Evolutionary conservation across 2,888 invertebrate genomes (phyloP).

Genomic region (Neoaliturus tenellus): DNA sequence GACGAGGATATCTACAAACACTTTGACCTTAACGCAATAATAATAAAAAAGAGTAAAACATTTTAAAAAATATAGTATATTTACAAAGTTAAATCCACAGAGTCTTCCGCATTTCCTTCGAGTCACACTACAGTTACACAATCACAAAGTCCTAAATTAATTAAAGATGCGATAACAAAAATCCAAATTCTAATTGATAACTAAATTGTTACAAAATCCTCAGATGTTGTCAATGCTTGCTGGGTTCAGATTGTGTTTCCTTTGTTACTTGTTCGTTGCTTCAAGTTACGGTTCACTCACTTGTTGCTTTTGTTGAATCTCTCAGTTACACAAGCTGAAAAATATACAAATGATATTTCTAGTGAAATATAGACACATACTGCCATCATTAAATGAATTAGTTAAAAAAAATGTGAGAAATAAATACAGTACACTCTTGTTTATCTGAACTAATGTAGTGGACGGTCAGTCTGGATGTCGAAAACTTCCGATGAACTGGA

Average conservation of each 20-base stretch:
- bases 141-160: conserved; percentile 25
- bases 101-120: background rate
- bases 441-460: too few relatives aligned
- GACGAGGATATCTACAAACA: conserved; percentile 28
- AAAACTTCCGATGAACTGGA: too few relatives aligned
- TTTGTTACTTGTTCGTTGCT: conserved; percentile 72
- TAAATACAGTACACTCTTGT: too few relatives aligned
- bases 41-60: conserved; percentile 50
- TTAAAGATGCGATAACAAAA: conserved; percentile 37
- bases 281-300: conserved; percentile 71
- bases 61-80: conserved; percentile 45
- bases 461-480: too few relatives aligned
- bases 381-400: too few relatives aligned
- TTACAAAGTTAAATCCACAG: conserved; percentile 42
- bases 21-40: conserved; percentile 31
- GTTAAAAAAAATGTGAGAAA: too few relatives aligned
- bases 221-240: conserved; percentile 95
- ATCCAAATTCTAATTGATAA: conserved; percentile 59
- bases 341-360: background rate
- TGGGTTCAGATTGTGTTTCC: conserved; percentile 80
- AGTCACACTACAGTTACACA: conserved; percentile 18
- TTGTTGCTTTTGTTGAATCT: conserved; percentile 70
- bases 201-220: conserved; percentile 77
- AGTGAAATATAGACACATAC: too few relatives aligned
- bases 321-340: conserved; percentile 82